Base-by-base conservation (phyloP, 2,888 invertebrate genomes). In the Vandiemenella viatica region DNA sequence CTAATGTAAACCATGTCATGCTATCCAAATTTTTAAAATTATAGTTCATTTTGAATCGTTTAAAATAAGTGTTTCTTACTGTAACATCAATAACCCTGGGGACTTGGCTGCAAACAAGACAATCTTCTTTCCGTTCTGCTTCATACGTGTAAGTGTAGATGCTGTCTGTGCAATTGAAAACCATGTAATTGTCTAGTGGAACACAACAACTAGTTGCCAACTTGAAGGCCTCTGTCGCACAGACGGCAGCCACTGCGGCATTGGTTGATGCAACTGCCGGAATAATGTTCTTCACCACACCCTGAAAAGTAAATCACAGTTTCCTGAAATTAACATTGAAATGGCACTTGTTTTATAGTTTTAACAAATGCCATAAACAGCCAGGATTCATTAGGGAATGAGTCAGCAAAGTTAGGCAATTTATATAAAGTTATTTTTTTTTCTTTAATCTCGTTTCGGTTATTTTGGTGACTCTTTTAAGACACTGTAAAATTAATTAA, bases 201-300 rank as follows among this genome's bases (percentile, higher is more conserved):
- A 81, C 76, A 56, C 86, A 88, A 61, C 92, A 92, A 57, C 88
- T 92, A 22, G 95, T 89, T 1, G 93, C 93, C 50, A 98, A 65
- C 71, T 98, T 98, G 60, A 98, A 95, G 2, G 91, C 93, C 75
- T 98, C 98, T 13, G 91, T 87, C 4, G 93, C 86, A 70, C 96
- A 97, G 22, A 84, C 79, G 32, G 95, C 92, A 46, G 98, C 96
- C 58, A 98, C 92, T 5, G 92, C 83, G n/a, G 98, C 97, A 75
- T 99, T 99, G 0, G 98, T 99, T 38, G 97, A 96, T 1, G 98
- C 97, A 1, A 99, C 98, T 1, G 98, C 98, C 1, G 98, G 98
- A 58, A 99, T 98, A 52, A 99, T 98, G 64, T 95, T 85, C 67
- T 99, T 98, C 13, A 99, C 78, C 1, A 99, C 98, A 22, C 96